A percentile compares a stretch with the other conserved stretches of the same genome.
These are phyloP conservation scores for Chrysolina americana DNA, from an alignment of 2,888 invertebrate species.

Conservation along the genomic window DNA sequence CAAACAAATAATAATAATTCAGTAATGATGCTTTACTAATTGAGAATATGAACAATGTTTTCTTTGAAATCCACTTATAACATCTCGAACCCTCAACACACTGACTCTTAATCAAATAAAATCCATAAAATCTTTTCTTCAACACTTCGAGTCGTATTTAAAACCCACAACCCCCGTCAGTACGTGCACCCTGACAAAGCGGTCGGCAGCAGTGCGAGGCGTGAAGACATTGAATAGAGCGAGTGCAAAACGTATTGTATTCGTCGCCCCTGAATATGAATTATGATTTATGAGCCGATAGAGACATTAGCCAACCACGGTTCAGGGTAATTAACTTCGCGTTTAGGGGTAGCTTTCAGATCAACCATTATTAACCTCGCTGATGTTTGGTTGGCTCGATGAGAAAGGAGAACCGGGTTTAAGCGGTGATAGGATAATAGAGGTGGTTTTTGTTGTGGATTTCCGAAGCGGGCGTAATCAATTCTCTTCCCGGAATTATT, in stretches of 20 bases:
- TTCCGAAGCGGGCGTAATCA: background rate
- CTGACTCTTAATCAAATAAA: background rate
- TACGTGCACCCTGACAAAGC: conserved; percentile 38
- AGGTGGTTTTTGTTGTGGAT: conserved; percentile 28
- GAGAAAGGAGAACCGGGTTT: conserved; percentile 19
- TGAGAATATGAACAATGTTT: too few relatives aligned
- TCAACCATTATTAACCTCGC: conserved; percentile 56
- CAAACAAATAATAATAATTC: too few relatives aligned
- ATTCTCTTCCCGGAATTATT: background rate
- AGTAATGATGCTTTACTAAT: background rate
- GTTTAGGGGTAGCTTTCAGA: conserved; percentile 60
- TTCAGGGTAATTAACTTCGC: conserved; percentile 69
- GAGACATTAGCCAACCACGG: conserved; percentile 67
- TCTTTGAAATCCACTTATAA: too few relatives aligned
- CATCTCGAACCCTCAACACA: background rate
- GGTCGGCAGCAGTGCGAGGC: conserved; percentile 59
- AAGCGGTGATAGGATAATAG: conserved; percentile 32
- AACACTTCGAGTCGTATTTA: background rate
- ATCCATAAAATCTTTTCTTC: background rate
- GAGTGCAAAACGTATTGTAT: conserved; percentile 57
- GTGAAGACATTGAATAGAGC: conserved; percentile 59
- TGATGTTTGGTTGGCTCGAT: conserved; percentile 38
- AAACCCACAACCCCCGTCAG: background rate
- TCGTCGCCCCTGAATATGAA: conserved; percentile 63
- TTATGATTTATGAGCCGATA: conserved; percentile 68